A percentile compares a stretch with the other conserved stretches of the same genome.
Evolutionary conservation across 23 tunicate genomes (phyloP).

Genomic region (Oikopleura albicans): DNA sequence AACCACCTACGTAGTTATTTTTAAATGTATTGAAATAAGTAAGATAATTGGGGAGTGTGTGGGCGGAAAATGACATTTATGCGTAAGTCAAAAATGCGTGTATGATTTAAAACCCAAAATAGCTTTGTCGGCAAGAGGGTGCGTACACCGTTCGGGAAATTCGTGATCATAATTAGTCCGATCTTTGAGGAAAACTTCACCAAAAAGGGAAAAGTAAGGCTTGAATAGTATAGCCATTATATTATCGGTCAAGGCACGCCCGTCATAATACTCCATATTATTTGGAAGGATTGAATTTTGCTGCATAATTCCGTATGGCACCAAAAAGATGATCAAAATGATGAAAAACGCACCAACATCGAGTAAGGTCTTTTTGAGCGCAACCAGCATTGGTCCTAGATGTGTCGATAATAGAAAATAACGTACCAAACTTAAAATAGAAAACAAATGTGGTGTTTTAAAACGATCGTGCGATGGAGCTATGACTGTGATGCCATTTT

Average conservation of each 20-base stretch:
- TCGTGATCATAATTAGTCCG: neutral
- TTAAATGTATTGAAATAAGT: no score
- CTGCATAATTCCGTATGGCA: neutral
- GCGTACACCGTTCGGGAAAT: no score
- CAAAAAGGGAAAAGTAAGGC: neutral
- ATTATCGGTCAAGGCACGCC: neutral
- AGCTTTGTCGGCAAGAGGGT: no score
- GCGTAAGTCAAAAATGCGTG: no score
- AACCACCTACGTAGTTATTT: no score
- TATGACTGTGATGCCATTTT: no score
- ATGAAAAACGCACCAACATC: neutral
- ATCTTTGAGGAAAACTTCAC: neutral
- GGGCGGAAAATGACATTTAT: no score
- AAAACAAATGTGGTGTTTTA: no score
- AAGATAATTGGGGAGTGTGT: no score
- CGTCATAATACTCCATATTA: neutral
- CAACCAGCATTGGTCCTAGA: neutral
- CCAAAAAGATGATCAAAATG: neutral
- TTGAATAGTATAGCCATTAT: neutral
- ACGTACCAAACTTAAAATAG: neutral
- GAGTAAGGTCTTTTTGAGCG: neutral
- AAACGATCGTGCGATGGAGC: no score
- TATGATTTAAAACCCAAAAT: no score
- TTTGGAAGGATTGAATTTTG: neutral
- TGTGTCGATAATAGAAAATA: neutral